Conservation (phyloP, 2,797 vertebrate genomes). For the Hypotaenidia okinawae region DNA sequence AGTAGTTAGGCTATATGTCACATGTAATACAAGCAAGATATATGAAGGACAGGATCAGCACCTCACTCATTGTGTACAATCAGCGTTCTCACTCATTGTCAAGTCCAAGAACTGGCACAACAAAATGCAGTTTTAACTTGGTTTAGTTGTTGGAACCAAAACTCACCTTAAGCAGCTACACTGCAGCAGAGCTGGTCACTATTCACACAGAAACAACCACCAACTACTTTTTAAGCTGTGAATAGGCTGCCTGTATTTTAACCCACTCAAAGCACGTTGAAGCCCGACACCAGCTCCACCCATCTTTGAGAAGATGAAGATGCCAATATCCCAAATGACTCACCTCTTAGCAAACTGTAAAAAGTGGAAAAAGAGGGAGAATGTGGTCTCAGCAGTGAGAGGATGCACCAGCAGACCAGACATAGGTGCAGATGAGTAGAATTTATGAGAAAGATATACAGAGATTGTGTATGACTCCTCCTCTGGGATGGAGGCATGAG, state of each 20-base stretch:
- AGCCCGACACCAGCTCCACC: neutral
- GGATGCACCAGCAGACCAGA: neutral
- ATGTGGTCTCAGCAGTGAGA: neutral
- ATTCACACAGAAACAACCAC: neutral
- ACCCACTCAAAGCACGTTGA: neutral
- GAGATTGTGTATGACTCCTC: neutral
- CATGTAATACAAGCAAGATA: accelerated
- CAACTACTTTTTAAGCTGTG: neutral
- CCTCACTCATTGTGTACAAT: neutral
- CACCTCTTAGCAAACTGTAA: neutral
- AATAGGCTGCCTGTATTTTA: neutral
- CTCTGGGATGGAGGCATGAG: neutral
- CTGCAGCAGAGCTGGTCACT: neutral
- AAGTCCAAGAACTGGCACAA: neutral
- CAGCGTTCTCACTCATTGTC: neutral
- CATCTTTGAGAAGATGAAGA: neutral
- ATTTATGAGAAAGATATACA: neutral
- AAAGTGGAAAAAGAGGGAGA: neutral
- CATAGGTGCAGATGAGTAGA: neutral
- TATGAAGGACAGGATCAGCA: neutral
- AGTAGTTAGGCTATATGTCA: neutral
- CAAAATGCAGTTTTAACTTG: neutral
- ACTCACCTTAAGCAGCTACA: neutral
- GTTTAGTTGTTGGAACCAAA: neutral
- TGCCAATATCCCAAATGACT: neutral